These are phyloP conservation scores for Gnathonemus longibarbis DNA, from an alignment of 2,113 vertebrate genomes.

Conservation along the genomic window DNA sequence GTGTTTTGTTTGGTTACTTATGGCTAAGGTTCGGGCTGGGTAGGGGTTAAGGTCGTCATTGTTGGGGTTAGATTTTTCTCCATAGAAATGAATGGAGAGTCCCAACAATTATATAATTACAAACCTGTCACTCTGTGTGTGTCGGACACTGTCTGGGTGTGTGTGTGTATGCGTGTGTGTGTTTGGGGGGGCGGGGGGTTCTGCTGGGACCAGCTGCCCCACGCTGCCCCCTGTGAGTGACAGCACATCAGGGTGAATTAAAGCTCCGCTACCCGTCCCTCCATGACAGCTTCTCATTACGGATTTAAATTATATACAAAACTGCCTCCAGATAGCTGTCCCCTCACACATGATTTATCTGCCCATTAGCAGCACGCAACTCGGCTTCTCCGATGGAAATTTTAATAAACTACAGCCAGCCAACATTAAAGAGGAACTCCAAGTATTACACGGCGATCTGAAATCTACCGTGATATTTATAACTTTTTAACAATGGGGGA, in stretches of 20 bases:
- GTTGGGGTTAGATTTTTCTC: not conserved
- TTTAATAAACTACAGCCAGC: not conserved
- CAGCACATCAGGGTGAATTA: slow-evolving; percentile 3
- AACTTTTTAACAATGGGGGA: not conserved
- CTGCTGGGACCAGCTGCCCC: not conserved
- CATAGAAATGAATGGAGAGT: not conserved
- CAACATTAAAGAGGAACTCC: not conserved
- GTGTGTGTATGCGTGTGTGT: not conserved
- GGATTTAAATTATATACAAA: slow-evolving; percentile 8
- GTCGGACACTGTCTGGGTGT: not conserved
- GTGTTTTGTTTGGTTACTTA: not conserved
- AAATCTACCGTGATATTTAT: not conserved
- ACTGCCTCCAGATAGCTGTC: not conserved
- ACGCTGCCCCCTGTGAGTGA: not conserved
- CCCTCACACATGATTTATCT: not conserved
- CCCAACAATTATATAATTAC: not conserved
- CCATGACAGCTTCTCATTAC: not conserved
- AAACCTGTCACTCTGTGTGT: not conserved
- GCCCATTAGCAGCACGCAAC: not conserved
- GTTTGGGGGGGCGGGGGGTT: not conserved
- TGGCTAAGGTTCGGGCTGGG: not conserved
- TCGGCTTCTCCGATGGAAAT: not conserved
- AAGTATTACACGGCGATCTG: not conserved
- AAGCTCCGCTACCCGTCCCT: too few species aligned
- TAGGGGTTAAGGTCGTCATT: not conserved